Evolutionary conservation across 2,113 vertebrate genomes (phyloP), one percentile per base, ranked within the genome.

Genomic region (Corynorhinus townsendii): DNA sequence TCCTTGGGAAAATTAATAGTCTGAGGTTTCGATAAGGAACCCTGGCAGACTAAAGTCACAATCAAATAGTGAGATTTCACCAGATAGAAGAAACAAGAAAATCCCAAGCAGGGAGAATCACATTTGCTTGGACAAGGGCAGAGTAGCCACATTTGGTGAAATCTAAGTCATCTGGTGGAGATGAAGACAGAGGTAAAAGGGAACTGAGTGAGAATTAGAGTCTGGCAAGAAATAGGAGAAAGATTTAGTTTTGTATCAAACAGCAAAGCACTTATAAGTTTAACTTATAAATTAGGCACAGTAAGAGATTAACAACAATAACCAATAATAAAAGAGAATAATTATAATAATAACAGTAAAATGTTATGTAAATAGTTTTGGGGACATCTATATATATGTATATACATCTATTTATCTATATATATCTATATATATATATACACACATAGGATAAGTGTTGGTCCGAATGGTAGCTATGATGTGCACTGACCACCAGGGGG

Each of bases 51-150:
- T 68, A 54, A 86, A 22, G 35, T 5, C 56, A 86, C 54, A 77
- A 72, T 84, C 35, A 82, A 91, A 77, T 12, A 92, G 40, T 45
- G 9, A 69, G 22, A 72, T 75, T 86, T 35, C 19, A 71, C 17
- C 11, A 35, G 33, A 91, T 33, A 85, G 82, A 20, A 81, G 26
- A 95, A 94, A 80, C n/a, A 95, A 95, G 19, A 93, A 76, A 7
- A 85, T 52, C 19, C 59, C 45, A 85, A 45, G 33, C 14, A 85
- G 22, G 40, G 47, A 90, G 33, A 87, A 20, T 49, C 56, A 26
- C 76, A 72, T 76, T 76, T 54, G 30, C 20, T 38, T 71, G 24
- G 40, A 24, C 30, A 64, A 87, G 52, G 43, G 71, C 89, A 93
- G 17, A 30, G 2, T 9, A 45, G 11, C 4, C 30, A 76, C 10